Conservation (phyloP, 2,888 invertebrate genomes). For the Lycophotia porphyrea region DNA sequence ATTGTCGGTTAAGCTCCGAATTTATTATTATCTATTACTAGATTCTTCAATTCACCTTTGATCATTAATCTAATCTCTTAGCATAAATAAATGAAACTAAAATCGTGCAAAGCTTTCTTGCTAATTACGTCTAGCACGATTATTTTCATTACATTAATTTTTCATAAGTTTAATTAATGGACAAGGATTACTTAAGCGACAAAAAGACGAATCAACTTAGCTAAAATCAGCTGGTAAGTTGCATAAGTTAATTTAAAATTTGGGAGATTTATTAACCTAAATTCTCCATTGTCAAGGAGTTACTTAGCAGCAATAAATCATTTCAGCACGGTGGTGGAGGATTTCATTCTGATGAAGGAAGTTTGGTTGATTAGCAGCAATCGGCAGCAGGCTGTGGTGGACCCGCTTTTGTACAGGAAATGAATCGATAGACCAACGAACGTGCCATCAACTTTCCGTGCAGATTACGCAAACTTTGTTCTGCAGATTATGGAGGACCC, state of each 20-base stretch:
- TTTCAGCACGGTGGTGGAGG: constrained; percentile 15
- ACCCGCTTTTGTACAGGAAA: constrained; percentile 66
- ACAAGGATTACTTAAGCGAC: constrained; percentile 11
- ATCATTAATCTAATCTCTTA: constrained; percentile 7
- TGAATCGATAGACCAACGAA: constrained; percentile 61
- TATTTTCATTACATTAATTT: constrained; percentile 43
- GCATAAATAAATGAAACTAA: constrained; percentile 11
- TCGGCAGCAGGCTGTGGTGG: constrained; percentile 39
- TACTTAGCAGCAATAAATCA: constrained; percentile 47
- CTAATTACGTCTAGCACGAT: constrained; percentile 36
- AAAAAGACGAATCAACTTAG: constrained; percentile 39
- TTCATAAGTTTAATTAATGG: constrained; percentile 38
- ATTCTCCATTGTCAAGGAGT: constrained; percentile 29
- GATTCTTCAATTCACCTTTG: not conserved
- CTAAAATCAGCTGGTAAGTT: constrained; percentile 29
- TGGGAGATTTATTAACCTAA: constrained; percentile 41
- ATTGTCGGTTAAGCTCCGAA: not conserved
- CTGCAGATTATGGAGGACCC: constrained; percentile 1
- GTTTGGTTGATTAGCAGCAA: constrained; percentile 63
- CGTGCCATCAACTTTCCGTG: constrained; percentile 44
- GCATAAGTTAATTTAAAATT: constrained; percentile 54
- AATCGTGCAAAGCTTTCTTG: constrained; percentile 22
- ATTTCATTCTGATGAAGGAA: constrained; percentile 52
- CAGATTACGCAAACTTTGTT: constrained; percentile 31
- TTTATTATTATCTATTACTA: not conserved